phyloP scores from a whole-genome alignment of 2,888 invertebrate genomes.

The Drosophila hamatofila region DNA sequence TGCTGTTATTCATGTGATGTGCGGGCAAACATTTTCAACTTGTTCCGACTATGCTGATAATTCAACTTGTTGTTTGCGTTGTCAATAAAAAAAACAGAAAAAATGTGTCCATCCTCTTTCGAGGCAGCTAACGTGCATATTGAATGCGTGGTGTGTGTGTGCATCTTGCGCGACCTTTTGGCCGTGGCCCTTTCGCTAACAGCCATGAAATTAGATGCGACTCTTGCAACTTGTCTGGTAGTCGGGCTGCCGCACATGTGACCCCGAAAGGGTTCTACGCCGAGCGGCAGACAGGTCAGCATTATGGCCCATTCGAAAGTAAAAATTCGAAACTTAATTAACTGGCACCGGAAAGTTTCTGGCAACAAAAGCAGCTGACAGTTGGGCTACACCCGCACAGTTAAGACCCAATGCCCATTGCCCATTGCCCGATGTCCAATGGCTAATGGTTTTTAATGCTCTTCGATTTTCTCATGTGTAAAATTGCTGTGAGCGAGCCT shows the following conservation, averaged over 20 bases:
- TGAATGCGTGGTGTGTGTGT: slow-evolving; percentile 62
- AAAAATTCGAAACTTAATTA: slow-evolving; percentile 77
- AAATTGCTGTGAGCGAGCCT: slow-evolving; percentile 58
- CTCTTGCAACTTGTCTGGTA: slow-evolving; percentile 58
- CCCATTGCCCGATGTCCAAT: slow-evolving; percentile 40
- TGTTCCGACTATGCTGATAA: slow-evolving; percentile 32
- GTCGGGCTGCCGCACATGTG: slow-evolving; percentile 62
- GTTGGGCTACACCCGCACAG: slow-evolving; percentile 77
- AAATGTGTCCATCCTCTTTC: slow-evolving; percentile 32
- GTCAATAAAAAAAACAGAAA: slow-evolving; percentile 73
- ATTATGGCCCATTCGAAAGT: slow-evolving; percentile 70
- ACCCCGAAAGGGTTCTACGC: slow-evolving; percentile 67
- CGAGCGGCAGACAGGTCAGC: slow-evolving; percentile 50
- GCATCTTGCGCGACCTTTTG: slow-evolving; percentile 73
- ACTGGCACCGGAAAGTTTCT: slow-evolving; percentile 65
- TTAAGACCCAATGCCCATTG: slow-evolving; percentile 41
- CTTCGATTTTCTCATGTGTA: slow-evolving; percentile 80
- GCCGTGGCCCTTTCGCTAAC: slow-evolving; percentile 75
- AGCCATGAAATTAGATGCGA: slow-evolving; percentile 78
- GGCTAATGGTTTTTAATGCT: slow-evolving; percentile 64
- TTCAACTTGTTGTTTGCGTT: slow-evolving; percentile 45
- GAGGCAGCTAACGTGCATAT: slow-evolving; percentile 62
- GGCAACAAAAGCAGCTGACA: slow-evolving; percentile 73
- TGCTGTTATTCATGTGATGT: not conserved
- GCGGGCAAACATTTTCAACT: slow-evolving; percentile 6